Evolutionary conservation across 2,888 invertebrate genomes (phyloP), one percentile per base, ranked within the genome.

Genomic region (Apoda limacodes): DNA sequence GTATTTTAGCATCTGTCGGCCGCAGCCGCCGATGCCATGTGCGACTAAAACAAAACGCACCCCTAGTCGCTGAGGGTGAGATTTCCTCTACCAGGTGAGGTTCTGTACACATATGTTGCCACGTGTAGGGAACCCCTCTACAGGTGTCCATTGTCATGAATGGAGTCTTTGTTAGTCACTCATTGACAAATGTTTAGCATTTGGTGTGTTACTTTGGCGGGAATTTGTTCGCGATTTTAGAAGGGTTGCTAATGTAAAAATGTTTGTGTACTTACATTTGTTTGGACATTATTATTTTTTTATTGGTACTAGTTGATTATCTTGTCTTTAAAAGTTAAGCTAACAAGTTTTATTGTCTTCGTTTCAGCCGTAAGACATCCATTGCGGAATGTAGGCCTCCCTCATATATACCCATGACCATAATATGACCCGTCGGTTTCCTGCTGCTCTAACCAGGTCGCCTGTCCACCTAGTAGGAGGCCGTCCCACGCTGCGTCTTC

Each of bases 1-100:
- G 78, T 68, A 78, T 78, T 78, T 74, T 74, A 74, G 74, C 78
- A 80, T 80, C 78, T 80, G 78, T 71, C 75, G 55, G 62, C 59
- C 58, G 69, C 76, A 75, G 75, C 78, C 75, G 76, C 65, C 60
- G 35, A 43, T 64, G 71, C 56, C 75, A 75, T 74, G 72, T 75
- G 72, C 55, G 60, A 43, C 60, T 62, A 57, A 61, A 66, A 66
- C 67, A 64, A 67, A 60, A 50, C 53, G 56, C 55, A 60, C 61
- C 65, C 63, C 62, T 57, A 54, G 48, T 46, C 51, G 53, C 47
- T 49, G 63, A 71, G 74, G 75, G 76, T 56, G 65, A 70, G 68
- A 65, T 65, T 63, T 61, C 59, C 55, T 63, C 50, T 37, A 50
- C 71, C 78, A 75, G 75, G 76, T 74, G 75, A 75, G 68, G 38